phyloP scores from a whole-genome alignment of 2,888 invertebrate species.

The Villa cingulata region DNA sequence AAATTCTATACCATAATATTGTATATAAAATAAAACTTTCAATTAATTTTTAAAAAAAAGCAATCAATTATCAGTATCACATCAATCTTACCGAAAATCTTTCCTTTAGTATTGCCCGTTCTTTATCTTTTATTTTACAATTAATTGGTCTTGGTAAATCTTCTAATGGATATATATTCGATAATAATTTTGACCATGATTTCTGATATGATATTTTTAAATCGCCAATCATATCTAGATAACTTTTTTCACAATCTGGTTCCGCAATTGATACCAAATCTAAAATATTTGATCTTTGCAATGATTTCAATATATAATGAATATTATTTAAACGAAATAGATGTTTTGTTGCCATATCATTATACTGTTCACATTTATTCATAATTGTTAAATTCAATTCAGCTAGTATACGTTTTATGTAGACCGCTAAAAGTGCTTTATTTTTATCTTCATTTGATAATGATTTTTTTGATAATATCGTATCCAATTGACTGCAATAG shows the following conservation, averaged over 20 bases:
- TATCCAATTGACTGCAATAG: constrained; percentile 41
- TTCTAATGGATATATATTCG: constrained; percentile 55
- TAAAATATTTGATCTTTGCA: constrained; percentile 71
- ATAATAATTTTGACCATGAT: constrained; percentile 73
- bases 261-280: constrained; percentile 70
- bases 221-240: constrained; percentile 73
- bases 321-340: constrained; percentile 90
- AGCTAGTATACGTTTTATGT: constrained; percentile 77
- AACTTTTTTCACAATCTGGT: constrained; percentile 73
- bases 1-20: constrained; percentile 52
- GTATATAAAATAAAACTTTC: neutral
- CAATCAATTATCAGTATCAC: too few species aligned
- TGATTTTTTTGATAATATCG: constrained; percentile 37
- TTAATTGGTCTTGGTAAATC: constrained; percentile 52
- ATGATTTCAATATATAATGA: constrained; percentile 83
- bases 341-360: constrained; percentile 70
- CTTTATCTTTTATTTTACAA: constrained; percentile 71
- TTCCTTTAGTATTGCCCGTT: constrained; percentile 73
- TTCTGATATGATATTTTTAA: constrained; percentile 46
- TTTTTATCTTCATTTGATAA: constrained; percentile 41
- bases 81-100: constrained; percentile 73
- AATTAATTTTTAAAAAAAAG: neutral
- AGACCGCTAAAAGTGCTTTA: constrained; percentile 58
- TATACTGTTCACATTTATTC: constrained; percentile 84
- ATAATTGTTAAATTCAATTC: constrained; percentile 80